Conservation (phyloP, 2,113 vertebrate species). For the Crypturellus undulatus region DNA sequence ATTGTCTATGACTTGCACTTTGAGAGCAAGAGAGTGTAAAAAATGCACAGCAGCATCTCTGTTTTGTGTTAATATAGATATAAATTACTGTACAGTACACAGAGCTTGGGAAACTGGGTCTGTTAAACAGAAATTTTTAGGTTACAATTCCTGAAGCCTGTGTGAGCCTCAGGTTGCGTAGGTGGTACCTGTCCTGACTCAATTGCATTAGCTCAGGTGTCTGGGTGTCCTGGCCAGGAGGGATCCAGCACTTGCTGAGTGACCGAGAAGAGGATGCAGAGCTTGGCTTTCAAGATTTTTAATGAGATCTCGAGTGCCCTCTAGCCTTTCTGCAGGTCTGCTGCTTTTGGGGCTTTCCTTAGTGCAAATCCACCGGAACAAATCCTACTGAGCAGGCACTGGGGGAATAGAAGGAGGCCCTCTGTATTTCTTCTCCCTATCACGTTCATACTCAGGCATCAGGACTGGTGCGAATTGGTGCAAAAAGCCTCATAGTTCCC, state of each 20-base stretch:
- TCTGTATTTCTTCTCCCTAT: neutral
- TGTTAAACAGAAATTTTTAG: rapidly evolving
- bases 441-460: neutral
- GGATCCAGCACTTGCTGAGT: neutral
- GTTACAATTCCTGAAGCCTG: neutral
- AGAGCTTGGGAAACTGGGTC: neutral
- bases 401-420: neutral
- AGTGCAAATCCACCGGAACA: neutral
- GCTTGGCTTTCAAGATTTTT: neutral
- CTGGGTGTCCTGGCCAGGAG: neutral
- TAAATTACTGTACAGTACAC: rapidly evolving
- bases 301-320: neutral
- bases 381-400: neutral
- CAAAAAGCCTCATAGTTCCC: neutral
- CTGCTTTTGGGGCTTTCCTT: neutral
- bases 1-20: neutral
- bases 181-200: neutral
- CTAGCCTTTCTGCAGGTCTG: neutral
- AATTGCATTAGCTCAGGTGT: neutral
- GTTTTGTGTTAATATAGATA: neutral
- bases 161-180: neutral
- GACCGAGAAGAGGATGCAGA: neutral
- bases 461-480: neutral
- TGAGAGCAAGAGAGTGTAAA: neutral
- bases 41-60: neutral